Base-by-base conservation (phyloP, 2,888 invertebrate genomes). In the Maniola hyperantus region DNA sequence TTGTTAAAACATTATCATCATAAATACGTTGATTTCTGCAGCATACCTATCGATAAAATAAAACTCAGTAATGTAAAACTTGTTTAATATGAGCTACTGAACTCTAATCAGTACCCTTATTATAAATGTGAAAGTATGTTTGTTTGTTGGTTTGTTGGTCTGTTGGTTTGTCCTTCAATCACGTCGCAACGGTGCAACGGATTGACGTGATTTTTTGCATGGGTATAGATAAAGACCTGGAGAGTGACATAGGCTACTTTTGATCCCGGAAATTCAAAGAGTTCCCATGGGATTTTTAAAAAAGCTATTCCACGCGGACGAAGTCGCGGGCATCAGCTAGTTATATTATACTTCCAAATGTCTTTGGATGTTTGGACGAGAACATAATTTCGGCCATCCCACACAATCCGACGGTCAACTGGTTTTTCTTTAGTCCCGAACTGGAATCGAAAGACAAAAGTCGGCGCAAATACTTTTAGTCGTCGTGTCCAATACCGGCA, bases 391-490 rank as follows among this genome's bases (percentile, higher is more conserved):
- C 55, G 55, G 57, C 18, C 59, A 48, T 53, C 44, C 46, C 34
- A 48, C 34, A 44, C 46, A 46, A 51, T 61, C 57, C 44, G 36
- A 26, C 36, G 33, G 57, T 46, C 20, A 33, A 58, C 64, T 54
- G 44, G 64, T 66, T 70, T 70, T 68, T 66, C 50, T 63, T 39
- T 55, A 42, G 33, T 33, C 44, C 15, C 64, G 58, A 64, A 64
- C 64, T 66, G 64, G 62, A 59, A 66, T 64, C 54, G 64, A 54
- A 62, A 64, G 68, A 70, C 58, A 61, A 63, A 66, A 68, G 66
- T 33, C 34, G 57, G 61, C 66, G 70, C 68, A 58, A 66, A 71
- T 68, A 65, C 66, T 68, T 70, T 71, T 64, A 64, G 61, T 58
- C 50, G 36, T 46, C 63, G 64, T 46, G 54, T 59, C 68, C 68